A percentile compares a stretch with the other conserved stretches of the same genome.
phyloP scores from a whole-genome alignment of 92 coral and sea anemone species.

The Porites rus region DNA sequence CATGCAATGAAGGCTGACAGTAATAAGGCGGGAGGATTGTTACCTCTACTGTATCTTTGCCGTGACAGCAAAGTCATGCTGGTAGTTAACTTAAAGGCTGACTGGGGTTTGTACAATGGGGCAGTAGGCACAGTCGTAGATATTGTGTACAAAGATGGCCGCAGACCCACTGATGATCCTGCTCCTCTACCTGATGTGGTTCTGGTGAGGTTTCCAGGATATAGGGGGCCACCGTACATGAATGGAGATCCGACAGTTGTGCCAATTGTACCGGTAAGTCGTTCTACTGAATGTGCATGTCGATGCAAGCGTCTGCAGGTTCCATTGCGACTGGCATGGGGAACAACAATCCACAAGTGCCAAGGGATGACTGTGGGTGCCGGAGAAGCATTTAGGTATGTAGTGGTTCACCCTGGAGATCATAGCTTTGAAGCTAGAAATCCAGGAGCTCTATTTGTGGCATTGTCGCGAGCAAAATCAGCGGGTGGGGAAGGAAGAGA shows the following conservation, averaged over 20 bases:
- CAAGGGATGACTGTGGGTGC: constrained; percentile 45
- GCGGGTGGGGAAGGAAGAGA: constrained; percentile 33
- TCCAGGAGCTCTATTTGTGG: constrained; percentile 53
- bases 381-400: constrained; percentile 42
- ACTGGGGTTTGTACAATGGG: constrained; percentile 56
- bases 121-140: constrained; percentile 55
- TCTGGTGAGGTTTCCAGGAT: constrained; percentile 44
- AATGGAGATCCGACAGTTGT: constrained; percentile 38
- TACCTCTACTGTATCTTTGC: constrained; percentile 47
- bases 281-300: constrained; percentile 3
- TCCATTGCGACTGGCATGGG: background rate
- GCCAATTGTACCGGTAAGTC: constrained; percentile 50
- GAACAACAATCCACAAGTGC: background rate
- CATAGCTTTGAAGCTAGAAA: constrained; percentile 44
- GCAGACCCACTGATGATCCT: constrained; percentile 42
- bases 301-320: background rate
- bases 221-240: constrained; percentile 39
- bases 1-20: constrained; percentile 51
- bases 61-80: constrained; percentile 53
- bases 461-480: constrained; percentile 55
- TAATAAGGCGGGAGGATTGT: constrained; percentile 54
- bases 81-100: constrained; percentile 39
- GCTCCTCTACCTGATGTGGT: constrained; percentile 25
- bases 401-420: constrained; percentile 28
- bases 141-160: constrained; percentile 34